phyloP scores from a whole-genome alignment of 2,888 invertebrate genomes.

The Diadegma fenestrale region DNA sequence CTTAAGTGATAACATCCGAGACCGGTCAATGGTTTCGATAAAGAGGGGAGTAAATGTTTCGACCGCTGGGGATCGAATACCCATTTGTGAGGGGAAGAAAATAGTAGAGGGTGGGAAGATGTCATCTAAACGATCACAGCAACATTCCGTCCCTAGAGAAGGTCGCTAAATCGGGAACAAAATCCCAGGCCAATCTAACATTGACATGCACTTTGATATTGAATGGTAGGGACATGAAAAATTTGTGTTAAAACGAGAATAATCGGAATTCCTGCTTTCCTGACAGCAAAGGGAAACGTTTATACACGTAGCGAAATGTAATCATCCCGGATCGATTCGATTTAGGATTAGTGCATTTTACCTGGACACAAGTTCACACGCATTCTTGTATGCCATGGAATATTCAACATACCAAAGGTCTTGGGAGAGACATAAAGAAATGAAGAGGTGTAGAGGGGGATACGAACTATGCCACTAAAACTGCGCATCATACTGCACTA shows the following conservation, averaged over 20 bases:
- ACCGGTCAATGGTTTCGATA: constrained; percentile 41
- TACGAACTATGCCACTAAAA: neutral
- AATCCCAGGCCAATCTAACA: neutral
- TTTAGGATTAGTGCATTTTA: constrained; percentile 4
- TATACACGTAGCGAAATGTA: constrained; percentile 69
- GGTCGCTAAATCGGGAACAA: neutral
- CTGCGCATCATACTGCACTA: constrained; percentile 15
- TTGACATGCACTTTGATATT: neutral
- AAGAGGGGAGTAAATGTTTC: constrained; percentile 50
- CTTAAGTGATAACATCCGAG: neutral
- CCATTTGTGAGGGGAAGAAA: constrained; percentile 5
- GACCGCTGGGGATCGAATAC: constrained; percentile 33
- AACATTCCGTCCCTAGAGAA: neutral
- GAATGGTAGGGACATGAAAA: neutral
- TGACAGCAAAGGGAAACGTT: neutral
- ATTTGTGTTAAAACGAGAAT: neutral
- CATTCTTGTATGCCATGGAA: constrained; percentile 46
- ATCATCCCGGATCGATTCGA: constrained; percentile 63
- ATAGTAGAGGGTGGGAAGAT: constrained; percentile 6
- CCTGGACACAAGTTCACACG: constrained; percentile 23
- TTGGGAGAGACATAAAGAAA: neutral
- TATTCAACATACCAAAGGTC: constrained; percentile 31
- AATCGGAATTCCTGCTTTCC: neutral
- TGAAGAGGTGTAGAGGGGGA: neutral
- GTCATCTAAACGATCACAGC: neutral